phyloP scores from a whole-genome alignment of 2,888 invertebrate genomes.

The Physocephala rufipes region DNA sequence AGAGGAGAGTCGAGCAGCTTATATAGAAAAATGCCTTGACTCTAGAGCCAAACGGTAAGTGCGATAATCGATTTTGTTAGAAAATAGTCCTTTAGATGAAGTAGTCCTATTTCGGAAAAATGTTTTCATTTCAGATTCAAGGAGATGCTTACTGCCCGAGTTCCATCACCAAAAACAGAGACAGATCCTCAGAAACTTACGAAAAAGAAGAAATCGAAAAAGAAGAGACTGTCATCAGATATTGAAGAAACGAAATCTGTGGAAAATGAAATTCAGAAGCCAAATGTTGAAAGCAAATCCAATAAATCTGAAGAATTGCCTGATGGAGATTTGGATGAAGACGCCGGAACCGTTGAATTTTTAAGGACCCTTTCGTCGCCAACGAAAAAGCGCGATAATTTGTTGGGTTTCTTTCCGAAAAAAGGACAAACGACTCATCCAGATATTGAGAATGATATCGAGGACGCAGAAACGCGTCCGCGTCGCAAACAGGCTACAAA shows the following conservation, averaged over 20 bases:
- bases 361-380: conserved; percentile 70
- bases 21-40: conserved; percentile 70
- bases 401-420: conserved; percentile 72
- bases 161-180: conserved; percentile 25
- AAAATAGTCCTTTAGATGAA: conserved; percentile 51
- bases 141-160: conserved; percentile 56
- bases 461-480: conserved; percentile 44
- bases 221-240: background rate
- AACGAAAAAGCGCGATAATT: conserved; percentile 70
- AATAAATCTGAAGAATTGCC: conserved; percentile 42
- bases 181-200: background rate
- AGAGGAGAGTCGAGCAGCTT: conserved; percentile 69
- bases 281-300: conserved; percentile 47
- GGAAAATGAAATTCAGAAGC: conserved; percentile 40
- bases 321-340: conserved; percentile 15
- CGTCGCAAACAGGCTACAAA: conserved; percentile 37
- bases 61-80: conserved; percentile 46
- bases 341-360: conserved; percentile 66
- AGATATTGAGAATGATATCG: background rate
- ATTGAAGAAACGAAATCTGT: conserved; percentile 11
- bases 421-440: conserved; percentile 47
- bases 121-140: conserved; percentile 54
- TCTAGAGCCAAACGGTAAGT: conserved; percentile 69
- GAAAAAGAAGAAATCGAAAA: conserved; percentile 35
- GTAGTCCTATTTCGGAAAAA: too few relatives aligned